Evolutionary conservation across 2,113 vertebrate species (phyloP), one percentile per base, ranked within the genome.

Genomic region (Morphnarchus princeps): DNA sequence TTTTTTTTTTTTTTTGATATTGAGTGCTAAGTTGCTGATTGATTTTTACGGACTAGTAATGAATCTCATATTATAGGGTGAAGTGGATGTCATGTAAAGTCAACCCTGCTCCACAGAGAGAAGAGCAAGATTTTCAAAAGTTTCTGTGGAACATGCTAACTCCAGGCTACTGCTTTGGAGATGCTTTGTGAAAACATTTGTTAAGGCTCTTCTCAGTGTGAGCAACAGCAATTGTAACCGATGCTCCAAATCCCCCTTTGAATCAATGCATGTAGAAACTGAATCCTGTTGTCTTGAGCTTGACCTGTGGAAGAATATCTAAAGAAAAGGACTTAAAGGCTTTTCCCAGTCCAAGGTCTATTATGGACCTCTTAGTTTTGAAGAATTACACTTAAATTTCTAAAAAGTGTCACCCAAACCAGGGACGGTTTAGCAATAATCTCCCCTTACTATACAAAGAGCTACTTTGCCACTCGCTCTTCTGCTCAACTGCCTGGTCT

Each of bases 21-120:
- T 94, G 71, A 90, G 62, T 38, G 21, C 50, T 78, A 87, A 94
- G 77, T 72, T 91, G 32, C 36, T 89, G 65, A 93, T 47, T 91
- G 79, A 78, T 95, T 96, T 95, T 93, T 58, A 95, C 81, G 74
- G 66, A 32, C 15, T 26, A 79, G 69, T 79, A 89, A 83, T 8
- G 20, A 62, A 62, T 69, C 67, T 93, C n/a, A 5, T 86, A 36
- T 28, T 71, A 45, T 32, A 69, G 50, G 26, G n/a, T n/a, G 31
- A 93, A 49, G 32, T 1, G 7, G 40, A 31, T 43, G n/a, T 79
- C 24, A 20, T 14, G 25, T 36, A 22, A 96, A 79, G 14, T 38
- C 66, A 63, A 34, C 7, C 17, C 31, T 49, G 10, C 50, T 85
- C 25, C 50, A 26, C 3, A 43, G 52, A 58, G 10, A 82, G 58